These are phyloP conservation scores for Molossus alvarezi DNA, from an alignment of 2,797 vertebrate genomes.

Conservation along the genomic window DNA sequence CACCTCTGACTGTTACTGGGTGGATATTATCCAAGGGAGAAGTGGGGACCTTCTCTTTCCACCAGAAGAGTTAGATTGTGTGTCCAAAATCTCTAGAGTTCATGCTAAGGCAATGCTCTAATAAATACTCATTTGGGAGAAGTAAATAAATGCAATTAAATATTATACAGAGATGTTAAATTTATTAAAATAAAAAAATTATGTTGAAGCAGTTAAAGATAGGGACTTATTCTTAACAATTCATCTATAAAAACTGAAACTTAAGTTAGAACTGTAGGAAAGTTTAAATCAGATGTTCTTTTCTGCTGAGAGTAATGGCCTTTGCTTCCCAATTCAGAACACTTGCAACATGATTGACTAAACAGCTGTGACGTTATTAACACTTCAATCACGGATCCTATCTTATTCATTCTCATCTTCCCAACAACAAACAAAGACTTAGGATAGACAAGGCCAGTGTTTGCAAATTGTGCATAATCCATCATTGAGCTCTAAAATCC, in stretches of 20 bases:
- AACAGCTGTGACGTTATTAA: neutral
- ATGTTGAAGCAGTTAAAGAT: neutral
- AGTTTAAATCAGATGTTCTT: neutral
- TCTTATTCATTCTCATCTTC: neutral
- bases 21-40: neutral
- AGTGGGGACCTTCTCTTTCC: neutral
- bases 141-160: neutral
- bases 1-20: neutral
- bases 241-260: neutral
- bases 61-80: too few species aligned
- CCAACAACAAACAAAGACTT: neutral
- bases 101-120: neutral
- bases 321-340: neutral
- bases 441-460: neutral
- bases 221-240: neutral
- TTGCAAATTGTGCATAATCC: neutral
- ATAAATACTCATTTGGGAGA: neutral
- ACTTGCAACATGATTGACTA: neutral
- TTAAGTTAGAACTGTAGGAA: neutral
- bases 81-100: neutral
- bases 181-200: slow-evolving; percentile 29
- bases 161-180: neutral
- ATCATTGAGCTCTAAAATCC: neutral
- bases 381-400: neutral
- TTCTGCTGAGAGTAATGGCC: neutral